Evolutionary conservation across 1,140 invertebrate species (phyloP), one percentile per base, ranked within the genome.

Genomic region (Lanistes nyassanus): DNA sequence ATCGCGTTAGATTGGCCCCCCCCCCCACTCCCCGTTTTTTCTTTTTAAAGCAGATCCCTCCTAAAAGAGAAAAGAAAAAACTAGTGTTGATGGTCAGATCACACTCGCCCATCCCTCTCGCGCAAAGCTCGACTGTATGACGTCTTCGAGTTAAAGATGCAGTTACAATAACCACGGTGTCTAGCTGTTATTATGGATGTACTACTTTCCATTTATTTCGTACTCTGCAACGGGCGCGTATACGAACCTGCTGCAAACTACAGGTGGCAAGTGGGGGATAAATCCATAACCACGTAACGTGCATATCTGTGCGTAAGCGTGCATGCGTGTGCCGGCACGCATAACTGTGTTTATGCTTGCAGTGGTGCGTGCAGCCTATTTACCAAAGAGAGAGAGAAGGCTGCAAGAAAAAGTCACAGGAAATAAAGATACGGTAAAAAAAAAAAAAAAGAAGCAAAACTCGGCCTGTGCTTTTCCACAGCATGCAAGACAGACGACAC

Each of bases 241-340:
- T 69, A 51, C 55, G 42, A 21, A 29, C 55, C n/a, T 37, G 34
- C 55, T n/a, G n/a, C n/a, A n/a, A n/a, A n/a, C n/a, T n/a, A n/a
- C n/a, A n/a, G n/a, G n/a, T n/a, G n/a, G n/a, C n/a, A n/a, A n/a
- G n/a, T n/a, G n/a, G n/a, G n/a, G n/a, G n/a, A n/a, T n/a, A n/a
- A n/a, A n/a, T n/a, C n/a, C n/a, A n/a, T n/a, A n/a, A n/a, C n/a
- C n/a, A n/a, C n/a, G n/a, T n/a, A n/a, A 3, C 55, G 42, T 53
- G 67, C 51, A 42, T 47, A 29, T 68, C 37, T 47, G 66, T 68
- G 39, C 66, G 19, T 68, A 42, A 21, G 66, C 51, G 37, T 47
- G 62, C 5, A 36, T 65, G 62, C 62, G 29, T 37, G 31, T 5
- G 7, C 23, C 19, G 21, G 31, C 26, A 31, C 21, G 4, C 3